phyloP scores from a whole-genome alignment of 2,113 vertebrate genomes.

The Notarius lentiginosus region DNA sequence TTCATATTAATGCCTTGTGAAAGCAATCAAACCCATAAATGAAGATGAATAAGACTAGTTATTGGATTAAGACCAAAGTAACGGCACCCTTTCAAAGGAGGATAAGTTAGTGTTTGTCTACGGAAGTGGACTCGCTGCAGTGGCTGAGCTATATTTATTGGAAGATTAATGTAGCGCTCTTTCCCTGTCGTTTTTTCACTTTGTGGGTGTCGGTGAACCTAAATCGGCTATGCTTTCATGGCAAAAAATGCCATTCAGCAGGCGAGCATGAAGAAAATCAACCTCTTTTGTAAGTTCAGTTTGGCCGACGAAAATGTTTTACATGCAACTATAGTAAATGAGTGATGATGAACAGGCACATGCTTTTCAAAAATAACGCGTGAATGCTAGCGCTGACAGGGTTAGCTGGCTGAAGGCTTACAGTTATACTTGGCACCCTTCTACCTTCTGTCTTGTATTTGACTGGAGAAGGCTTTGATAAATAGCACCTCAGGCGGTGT shows the following conservation, averaged over 20 bases:
- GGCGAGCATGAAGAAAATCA: not conserved
- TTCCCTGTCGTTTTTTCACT: not conserved
- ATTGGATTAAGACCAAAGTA: not conserved
- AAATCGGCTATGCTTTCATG: not conserved
- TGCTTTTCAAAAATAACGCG: not conserved
- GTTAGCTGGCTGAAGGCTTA: not conserved
- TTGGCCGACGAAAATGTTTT: not conserved
- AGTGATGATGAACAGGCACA: not conserved
- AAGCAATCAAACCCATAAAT: not conserved
- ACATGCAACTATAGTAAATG: not conserved
- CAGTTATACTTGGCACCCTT: not conserved
- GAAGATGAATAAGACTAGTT: not conserved
- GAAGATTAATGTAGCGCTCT: not conserved
- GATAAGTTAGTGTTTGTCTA: not conserved
- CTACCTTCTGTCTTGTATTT: constrained; percentile 4
- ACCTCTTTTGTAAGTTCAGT: not conserved
- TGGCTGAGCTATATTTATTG: not conserved
- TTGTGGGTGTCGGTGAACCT: not conserved
- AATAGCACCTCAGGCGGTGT: constrained; percentile 24
- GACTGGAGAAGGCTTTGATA: constrained; percentile 24
- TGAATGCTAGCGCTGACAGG: not conserved
- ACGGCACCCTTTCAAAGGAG: not conserved
- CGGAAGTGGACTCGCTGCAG: not conserved
- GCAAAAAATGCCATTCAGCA: no score
- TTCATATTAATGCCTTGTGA: not conserved